A percentile compares a stretch with the other conserved stretches of the same genome.
phyloP scores from a whole-genome alignment of 1,140 invertebrate species.

The Sipha flava region DNA sequence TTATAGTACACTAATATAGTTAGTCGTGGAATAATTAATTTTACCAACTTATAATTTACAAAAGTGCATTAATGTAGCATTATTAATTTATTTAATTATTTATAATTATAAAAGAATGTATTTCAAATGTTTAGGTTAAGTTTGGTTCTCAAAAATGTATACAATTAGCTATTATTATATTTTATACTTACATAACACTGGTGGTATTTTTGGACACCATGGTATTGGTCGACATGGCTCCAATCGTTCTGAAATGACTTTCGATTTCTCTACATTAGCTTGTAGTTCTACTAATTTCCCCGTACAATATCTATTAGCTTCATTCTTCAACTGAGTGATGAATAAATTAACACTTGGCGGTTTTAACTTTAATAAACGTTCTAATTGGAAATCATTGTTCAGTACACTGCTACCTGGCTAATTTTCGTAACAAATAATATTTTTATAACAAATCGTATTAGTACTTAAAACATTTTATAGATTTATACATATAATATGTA shows the following conservation, averaged over 20 bases:
- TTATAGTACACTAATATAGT: too few species aligned
- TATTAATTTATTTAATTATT: too few species aligned
- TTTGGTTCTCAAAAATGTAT: too few species aligned
- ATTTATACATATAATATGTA: neutral
- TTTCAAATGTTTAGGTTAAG: too few species aligned
- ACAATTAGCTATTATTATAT: neutral
- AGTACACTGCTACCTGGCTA: conserved; percentile 2
- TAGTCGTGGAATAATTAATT: too few species aligned
- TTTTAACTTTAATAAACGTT: conserved; percentile 18
- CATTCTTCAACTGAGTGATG: neutral
- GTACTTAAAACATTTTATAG: neutral
- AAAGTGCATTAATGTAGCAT: too few species aligned
- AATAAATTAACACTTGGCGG: neutral
- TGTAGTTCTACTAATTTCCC: neutral
- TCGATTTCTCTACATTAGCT: neutral
- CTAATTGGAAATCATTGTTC: conserved; percentile 17
- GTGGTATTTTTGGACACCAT: conserved; percentile 14
- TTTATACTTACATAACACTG: conserved; percentile 16
- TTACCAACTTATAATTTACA: too few species aligned
- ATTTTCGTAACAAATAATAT: neutral
- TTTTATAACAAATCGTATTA: too few species aligned
- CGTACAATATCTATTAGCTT: conserved; percentile 4
- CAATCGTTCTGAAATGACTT: neutral
- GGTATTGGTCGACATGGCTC: neutral
- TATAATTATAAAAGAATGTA: too few species aligned